phyloP scores from a whole-genome alignment of 2,888 invertebrate species.

The Brenthis daphne region DNA sequence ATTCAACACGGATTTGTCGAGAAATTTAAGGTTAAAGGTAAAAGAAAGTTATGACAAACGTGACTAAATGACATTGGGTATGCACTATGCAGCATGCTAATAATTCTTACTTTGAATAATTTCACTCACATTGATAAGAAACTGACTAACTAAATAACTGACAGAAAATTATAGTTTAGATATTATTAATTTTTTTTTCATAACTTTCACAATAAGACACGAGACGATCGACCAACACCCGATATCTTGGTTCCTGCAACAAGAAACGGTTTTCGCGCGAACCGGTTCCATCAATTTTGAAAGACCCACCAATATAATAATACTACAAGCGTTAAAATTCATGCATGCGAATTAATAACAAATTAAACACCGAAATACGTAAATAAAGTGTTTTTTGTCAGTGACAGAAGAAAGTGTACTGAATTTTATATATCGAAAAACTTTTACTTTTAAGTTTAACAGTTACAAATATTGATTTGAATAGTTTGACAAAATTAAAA shows the following conservation, averaged over 20 bases:
- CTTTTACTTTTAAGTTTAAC: neutral
- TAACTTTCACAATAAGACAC: slow-evolving; percentile 9
- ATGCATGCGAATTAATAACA: slow-evolving; percentile 12
- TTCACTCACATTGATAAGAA: neutral
- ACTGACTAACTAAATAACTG: neutral
- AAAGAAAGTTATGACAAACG: slow-evolving; percentile 20
- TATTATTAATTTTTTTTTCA: neutral
- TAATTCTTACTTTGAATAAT: slow-evolving; percentile 1
- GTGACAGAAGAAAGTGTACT: neutral
- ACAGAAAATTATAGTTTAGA: neutral
- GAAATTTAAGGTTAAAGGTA: slow-evolving; percentile 21
- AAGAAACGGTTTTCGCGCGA: slow-evolving; percentile 25
- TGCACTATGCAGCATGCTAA: slow-evolving; percentile 3
- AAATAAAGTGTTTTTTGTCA: neutral
- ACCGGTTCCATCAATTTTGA: slow-evolving; percentile 22
- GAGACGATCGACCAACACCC: slow-evolving; percentile 8
- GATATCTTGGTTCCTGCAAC: slow-evolving; percentile 15
- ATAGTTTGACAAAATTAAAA: neutral
- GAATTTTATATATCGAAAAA: neutral
- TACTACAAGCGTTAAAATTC: slow-evolving; percentile 1
- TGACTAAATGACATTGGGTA: slow-evolving; percentile 9
- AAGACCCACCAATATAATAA: slow-evolving; percentile 12
- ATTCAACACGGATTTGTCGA: slow-evolving; percentile 14
- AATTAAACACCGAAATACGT: neutral
- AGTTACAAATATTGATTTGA: neutral